These are phyloP conservation scores for Cotesia glomerata DNA, from an alignment of 1,140 invertebrate species.

Conservation along the genomic window DNA sequence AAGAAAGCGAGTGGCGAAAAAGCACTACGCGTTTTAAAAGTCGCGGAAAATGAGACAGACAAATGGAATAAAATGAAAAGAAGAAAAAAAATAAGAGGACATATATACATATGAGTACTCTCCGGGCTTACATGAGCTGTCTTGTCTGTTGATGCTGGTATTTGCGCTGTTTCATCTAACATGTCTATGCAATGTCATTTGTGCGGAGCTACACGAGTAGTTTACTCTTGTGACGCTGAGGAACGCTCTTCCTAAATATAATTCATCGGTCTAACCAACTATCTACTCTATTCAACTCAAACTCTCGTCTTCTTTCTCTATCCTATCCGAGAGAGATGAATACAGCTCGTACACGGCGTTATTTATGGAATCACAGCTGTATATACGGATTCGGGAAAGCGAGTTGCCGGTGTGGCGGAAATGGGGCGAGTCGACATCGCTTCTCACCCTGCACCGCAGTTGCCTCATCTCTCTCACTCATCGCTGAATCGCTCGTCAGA, in stretches of 20 bases:
- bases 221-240: conserved; percentile 40
- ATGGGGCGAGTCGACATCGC: conserved; percentile 26
- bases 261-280: conserved; percentile 44
- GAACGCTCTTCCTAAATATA: conserved; percentile 51
- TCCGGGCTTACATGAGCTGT: not conserved
- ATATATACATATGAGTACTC: no score
- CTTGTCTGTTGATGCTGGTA: no score
- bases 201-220: conserved; percentile 17
- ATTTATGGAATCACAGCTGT: conserved; percentile 59
- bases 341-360: conserved; percentile 40
- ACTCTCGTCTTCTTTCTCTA: conserved; percentile 28
- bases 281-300: conserved; percentile 19
- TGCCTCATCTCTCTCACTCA: not conserved
- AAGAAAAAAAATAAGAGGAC: not conserved
- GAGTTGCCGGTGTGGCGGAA: conserved; percentile 34
- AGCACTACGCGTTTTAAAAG: conserved; percentile 4
- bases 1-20: not conserved
- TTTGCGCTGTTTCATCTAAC: no score
- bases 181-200: conserved; percentile 15
- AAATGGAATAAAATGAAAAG: not conserved
- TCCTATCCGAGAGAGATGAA: not conserved
- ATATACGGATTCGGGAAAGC: conserved; percentile 37
- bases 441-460: not conserved
- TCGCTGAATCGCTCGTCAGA: not conserved
- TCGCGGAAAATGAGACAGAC: not conserved